Evolutionary conservation across 2,888 invertebrate species (phyloP).

Genomic region (Cheilosia soror): DNA sequence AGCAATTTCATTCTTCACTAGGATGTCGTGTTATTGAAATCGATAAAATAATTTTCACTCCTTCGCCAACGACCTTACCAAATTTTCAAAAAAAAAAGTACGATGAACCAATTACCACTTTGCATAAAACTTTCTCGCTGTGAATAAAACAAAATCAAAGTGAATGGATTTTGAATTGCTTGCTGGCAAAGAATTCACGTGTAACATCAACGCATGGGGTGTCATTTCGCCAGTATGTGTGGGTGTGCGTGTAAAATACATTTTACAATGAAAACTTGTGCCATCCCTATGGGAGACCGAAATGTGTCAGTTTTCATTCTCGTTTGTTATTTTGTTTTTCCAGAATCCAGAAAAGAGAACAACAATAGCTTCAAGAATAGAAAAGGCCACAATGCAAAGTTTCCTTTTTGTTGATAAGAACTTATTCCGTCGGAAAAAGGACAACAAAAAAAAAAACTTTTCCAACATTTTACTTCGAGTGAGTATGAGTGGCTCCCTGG

Average conservation of each 20-base stretch:
- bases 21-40: constrained; percentile 50
- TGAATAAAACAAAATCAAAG: constrained; percentile 18
- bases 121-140: neutral
- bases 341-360: neutral
- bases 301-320: constrained; percentile 44
- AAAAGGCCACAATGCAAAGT: neutral
- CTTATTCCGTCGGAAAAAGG: constrained; percentile 4
- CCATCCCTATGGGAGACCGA: neutral
- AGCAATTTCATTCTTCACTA: constrained; percentile 21
- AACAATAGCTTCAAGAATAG: constrained; percentile 17
- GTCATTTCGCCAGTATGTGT: neutral
- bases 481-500: too few relatives aligned
- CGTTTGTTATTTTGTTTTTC: constrained; percentile 3
- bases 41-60: constrained; percentile 14
- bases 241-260: neutral
- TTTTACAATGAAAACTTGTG: constrained; percentile 11
- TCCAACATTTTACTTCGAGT: neutral
- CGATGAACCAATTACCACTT: constrained; percentile 26
- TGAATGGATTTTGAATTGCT: constrained; percentile 63
- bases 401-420: constrained; percentile 21
- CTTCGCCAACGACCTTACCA: neutral
- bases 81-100: neutral
- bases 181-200: constrained; percentile 46
- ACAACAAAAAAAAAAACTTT: constrained; percentile 8
- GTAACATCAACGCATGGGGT: constrained; percentile 3